Evolutionary conservation across 2,113 vertebrate genomes (phyloP).

Genomic region (Jaculus jaculus): DNA sequence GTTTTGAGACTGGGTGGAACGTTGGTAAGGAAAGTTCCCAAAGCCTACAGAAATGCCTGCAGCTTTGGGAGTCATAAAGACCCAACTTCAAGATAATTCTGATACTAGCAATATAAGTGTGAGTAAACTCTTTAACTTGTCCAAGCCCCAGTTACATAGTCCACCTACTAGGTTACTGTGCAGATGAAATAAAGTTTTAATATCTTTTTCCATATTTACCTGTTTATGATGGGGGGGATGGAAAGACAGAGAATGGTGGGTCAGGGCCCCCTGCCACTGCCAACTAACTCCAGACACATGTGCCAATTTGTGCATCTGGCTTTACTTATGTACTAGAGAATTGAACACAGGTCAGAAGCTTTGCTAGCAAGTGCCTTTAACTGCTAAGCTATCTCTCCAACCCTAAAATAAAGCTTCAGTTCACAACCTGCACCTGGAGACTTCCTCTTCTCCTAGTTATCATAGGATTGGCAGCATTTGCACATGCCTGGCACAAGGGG

Average conservation of each 20-base stretch:
- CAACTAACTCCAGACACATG: too few species aligned
- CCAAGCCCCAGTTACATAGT: not conserved
- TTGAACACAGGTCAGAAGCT: too few species aligned
- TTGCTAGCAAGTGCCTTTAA: too few species aligned
- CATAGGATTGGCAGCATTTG: rapidly evolving
- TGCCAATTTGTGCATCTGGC: too few species aligned
- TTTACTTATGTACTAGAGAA: too few species aligned
- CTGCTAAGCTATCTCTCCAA: too few species aligned
- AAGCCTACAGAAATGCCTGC: not conserved
- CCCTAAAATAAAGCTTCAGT: rapidly evolving
- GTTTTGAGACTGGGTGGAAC: not conserved
- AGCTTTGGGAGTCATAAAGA: not conserved
- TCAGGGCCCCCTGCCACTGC: too few species aligned
- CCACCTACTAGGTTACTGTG: not conserved
- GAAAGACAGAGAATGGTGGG: too few species aligned
- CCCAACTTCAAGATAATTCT: rapidly evolving
- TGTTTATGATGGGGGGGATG: too few species aligned
- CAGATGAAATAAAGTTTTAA: too few species aligned
- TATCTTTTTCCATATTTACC: too few species aligned
- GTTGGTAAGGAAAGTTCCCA: not conserved
- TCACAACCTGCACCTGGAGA: rapidly evolving
- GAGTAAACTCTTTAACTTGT: not conserved
- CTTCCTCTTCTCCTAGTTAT: rapidly evolving
- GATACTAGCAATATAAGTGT: not conserved
- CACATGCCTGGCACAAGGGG: not conserved